Evolutionary conservation across 2,797 vertebrate species (phyloP).

Genomic region (Cryptoblepharus egeriae): DNA sequence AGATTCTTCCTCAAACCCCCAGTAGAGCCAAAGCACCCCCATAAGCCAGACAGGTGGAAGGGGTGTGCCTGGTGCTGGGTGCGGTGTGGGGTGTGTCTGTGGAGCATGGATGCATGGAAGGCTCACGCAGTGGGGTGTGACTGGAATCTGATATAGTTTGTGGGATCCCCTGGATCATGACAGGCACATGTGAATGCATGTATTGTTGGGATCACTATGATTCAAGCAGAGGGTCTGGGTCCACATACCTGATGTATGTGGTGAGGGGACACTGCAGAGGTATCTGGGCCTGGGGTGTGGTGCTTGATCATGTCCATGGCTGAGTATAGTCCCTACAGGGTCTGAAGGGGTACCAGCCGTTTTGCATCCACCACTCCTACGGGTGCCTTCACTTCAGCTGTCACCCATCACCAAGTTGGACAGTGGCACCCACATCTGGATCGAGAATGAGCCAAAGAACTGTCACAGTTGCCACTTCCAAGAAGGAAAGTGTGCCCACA

Average conservation of each 20-base stretch:
- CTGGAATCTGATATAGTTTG: not conserved
- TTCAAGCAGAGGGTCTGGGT: no score
- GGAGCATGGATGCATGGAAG: not conserved
- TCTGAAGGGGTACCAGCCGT: not conserved
- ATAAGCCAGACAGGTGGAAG: not conserved
- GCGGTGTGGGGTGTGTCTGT: not conserved
- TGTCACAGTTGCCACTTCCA: not conserved
- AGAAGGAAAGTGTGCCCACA: not conserved
- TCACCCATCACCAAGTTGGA: not conserved
- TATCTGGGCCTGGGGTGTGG: no score
- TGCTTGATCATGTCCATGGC: no score
- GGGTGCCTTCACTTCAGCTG: no score
- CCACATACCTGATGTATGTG: no score
- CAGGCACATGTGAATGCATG: not conserved
- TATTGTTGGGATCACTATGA: no score
- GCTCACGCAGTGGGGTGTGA: not conserved
- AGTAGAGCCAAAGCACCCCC: not conserved
- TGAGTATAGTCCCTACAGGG: no score
- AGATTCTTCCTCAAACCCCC: not conserved
- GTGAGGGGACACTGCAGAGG: no score
- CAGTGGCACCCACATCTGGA: not conserved
- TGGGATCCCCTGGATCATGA: not conserved
- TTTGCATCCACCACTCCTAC: not conserved
- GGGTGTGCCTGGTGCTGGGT: not conserved
- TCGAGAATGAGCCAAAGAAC: not conserved